phyloP scores from a whole-genome alignment of 2,888 invertebrate species.

The Oasisia sp. region DNA sequence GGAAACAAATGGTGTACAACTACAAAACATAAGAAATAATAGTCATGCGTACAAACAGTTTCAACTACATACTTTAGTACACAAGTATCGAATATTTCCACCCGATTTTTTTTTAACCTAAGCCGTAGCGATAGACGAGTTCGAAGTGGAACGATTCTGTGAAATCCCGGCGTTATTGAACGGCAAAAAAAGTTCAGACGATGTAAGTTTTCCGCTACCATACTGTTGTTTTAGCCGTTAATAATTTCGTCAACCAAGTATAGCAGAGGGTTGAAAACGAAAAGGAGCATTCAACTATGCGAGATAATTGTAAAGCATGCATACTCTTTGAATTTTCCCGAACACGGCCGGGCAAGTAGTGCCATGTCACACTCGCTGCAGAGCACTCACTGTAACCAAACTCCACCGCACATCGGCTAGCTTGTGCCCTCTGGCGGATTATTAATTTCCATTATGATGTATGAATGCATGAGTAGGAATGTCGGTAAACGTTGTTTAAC shows the following conservation, averaged over 20 bases:
- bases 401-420: not conserved
- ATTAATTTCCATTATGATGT: not conserved
- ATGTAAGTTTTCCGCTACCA: not conserved
- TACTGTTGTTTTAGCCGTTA: not conserved
- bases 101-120: no score
- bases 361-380: not conserved
- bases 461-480: no score
- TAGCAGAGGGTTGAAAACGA: not conserved
- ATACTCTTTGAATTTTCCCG: not conserved
- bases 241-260: not conserved
- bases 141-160: not conserved
- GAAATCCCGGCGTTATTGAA: not conserved
- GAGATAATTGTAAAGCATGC: not conserved
- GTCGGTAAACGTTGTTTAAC: no score
- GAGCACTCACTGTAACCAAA: not conserved
- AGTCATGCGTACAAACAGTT: no score
- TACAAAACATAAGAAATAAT: no score
- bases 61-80: no score
- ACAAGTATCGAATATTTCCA: no score
- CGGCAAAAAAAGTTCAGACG: not conserved
- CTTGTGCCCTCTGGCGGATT: not conserved
- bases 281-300: not conserved
- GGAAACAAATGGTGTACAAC: no score
- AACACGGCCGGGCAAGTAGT: not conserved
- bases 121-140: not conserved